Conservation (phyloP, 2,888 invertebrate genomes). For the Caenorhabditis wallacei region DNA sequence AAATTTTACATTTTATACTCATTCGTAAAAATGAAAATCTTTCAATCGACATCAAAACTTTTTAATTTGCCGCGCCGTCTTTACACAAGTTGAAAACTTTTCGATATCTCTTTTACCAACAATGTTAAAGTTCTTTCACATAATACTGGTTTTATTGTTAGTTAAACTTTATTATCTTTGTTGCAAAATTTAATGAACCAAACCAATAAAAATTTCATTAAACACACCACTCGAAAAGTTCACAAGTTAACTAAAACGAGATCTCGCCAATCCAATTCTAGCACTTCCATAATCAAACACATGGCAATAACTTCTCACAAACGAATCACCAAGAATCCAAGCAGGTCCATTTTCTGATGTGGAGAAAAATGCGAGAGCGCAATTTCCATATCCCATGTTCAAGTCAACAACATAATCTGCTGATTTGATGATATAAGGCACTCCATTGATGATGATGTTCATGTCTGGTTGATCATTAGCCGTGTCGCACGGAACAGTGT, state of each 20-base stretch:
- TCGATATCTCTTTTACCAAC: too few relatives aligned
- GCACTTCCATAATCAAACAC: constrained; percentile 57
- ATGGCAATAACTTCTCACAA: constrained; percentile 68
- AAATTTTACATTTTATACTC: too few relatives aligned
- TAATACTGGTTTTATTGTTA: too few relatives aligned
- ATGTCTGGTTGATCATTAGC: constrained; percentile 64
- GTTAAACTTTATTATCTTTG: too few relatives aligned
- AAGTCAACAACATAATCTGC: constrained; percentile 78
- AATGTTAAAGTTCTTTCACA: too few relatives aligned
- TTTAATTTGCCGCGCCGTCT: too few relatives aligned
- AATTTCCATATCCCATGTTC: constrained; percentile 57
- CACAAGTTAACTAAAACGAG: not conserved
- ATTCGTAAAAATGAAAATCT: too few relatives aligned
- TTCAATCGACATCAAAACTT: too few relatives aligned
- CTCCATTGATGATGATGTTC: constrained; percentile 72
- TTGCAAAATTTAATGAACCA: too few relatives aligned
- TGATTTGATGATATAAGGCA: constrained; percentile 70
- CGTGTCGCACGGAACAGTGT: constrained; percentile 71
- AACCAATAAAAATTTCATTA: too few relatives aligned
- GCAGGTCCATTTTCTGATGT: constrained; percentile 45
- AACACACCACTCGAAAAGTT: too few relatives aligned
- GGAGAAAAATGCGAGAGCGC: constrained; percentile 64
- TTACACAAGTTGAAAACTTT: too few relatives aligned
- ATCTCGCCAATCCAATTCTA: constrained; percentile 60
- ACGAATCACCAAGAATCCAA: constrained; percentile 70